Conservation (phyloP, 1,140 invertebrate species). For the Patella vulgata region DNA sequence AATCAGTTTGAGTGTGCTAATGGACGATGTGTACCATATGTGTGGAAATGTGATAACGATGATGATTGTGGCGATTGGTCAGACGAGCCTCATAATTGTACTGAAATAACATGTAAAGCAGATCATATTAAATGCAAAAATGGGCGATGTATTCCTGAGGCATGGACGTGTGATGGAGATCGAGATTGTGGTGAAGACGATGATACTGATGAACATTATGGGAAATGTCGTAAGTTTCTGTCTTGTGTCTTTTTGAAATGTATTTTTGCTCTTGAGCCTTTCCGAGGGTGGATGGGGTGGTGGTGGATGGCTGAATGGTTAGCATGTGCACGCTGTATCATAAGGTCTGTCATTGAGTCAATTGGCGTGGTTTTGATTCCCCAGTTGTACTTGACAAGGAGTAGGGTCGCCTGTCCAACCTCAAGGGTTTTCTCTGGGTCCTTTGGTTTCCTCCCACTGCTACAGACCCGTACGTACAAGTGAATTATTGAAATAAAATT, state of each 20-base stretch:
- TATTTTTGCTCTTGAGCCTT: neutral
- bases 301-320: no score
- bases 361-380: no score
- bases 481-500: no score
- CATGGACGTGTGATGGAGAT: conserved; percentile 73
- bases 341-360: no score
- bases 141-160: conserved; percentile 73
- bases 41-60: conserved; percentile 89
- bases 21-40: conserved; percentile 93
- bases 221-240: conserved; percentile 43
- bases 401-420: no score
- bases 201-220: conserved; percentile 45
- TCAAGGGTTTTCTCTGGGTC: no score
- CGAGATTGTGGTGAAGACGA: conserved; percentile 54
- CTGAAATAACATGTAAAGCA: conserved; percentile 65
- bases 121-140: conserved; percentile 44
- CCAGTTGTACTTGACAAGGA: no score
- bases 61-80: conserved; percentile 86
- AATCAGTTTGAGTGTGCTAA: conserved; percentile 94
- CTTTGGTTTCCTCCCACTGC: no score
- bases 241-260: neutral
- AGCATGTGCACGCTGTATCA: no score
- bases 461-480: no score
- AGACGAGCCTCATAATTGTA: conserved; percentile 74
- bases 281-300: neutral